phyloP scores from a whole-genome alignment of 2,113 vertebrate species.

The Xiphorhynchus elegans region DNA sequence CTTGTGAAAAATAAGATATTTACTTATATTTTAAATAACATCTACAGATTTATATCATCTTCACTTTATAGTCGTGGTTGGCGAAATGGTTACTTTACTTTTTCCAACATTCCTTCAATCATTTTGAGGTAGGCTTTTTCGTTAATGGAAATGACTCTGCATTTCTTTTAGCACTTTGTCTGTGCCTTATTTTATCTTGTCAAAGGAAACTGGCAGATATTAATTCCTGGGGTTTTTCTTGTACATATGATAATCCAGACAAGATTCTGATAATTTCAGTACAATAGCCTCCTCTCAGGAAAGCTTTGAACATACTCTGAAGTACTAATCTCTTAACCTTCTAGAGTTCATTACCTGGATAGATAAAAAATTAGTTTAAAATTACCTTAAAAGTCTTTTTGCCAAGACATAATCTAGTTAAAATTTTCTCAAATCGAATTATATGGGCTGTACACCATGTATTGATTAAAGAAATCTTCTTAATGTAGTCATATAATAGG shows the following conservation, averaged over 20 bases:
- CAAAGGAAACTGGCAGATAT: background rate
- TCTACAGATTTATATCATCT: background rate
- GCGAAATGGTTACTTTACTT: background rate
- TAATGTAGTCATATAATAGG: background rate
- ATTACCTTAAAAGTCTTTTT: conserved; percentile 5
- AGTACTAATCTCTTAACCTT: conserved; percentile 28
- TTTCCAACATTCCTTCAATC: background rate
- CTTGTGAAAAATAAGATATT: background rate
- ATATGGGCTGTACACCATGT: background rate
- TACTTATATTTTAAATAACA: background rate
- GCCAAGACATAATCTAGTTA: background rate
- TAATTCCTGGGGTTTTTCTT: background rate
- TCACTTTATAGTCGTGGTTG: background rate
- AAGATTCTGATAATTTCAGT: background rate
- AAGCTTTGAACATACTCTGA: background rate
- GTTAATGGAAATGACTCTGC: background rate
- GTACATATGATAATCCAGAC: background rate
- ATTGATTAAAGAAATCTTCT: conserved; percentile 9
- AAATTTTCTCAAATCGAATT: conserved; percentile 32
- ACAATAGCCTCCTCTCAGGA: background rate
- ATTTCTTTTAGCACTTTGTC: background rate
- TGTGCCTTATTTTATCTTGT: background rate
- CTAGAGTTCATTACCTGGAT: conserved; percentile 38
- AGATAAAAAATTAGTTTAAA: conserved; percentile 39
- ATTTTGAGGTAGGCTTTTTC: background rate